phyloP scores from a whole-genome alignment of 1,140 invertebrate species.

The Philaenus spumarius region DNA sequence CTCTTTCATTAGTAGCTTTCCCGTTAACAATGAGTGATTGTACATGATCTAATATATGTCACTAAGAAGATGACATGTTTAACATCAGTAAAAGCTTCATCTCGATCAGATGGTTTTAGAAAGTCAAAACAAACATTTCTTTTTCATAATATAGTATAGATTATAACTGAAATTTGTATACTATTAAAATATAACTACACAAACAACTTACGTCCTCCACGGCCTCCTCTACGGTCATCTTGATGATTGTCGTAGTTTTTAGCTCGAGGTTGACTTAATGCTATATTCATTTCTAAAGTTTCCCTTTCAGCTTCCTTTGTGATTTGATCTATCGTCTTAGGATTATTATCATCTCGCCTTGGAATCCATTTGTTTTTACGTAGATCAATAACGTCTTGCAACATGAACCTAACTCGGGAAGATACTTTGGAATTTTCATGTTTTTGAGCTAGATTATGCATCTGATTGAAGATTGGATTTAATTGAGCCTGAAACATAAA shows the following conservation, averaged over 20 bases:
- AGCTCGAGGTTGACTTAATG: not conserved
- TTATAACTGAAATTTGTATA: no score
- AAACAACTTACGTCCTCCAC: no score
- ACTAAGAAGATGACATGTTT: no score
- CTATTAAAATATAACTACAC: no score
- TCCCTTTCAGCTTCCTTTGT: constrained; percentile 12
- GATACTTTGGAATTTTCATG: constrained; percentile 53
- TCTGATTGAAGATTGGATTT: constrained; percentile 56
- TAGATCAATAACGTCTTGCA: constrained; percentile 91
- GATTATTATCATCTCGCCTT: constrained; percentile 75
- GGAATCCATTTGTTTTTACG: constrained; percentile 78
- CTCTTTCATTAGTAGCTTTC: no score
- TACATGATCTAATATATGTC: no score
- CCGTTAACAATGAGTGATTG: no score
- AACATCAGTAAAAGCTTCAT: no score
- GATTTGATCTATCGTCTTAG: constrained; percentile 92
- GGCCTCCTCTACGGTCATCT: not conserved
- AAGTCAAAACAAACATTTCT: no score
- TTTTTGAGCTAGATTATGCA: constrained; percentile 56
- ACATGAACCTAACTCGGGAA: constrained; percentile 84
- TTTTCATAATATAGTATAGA: no score
- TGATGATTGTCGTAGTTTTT: not conserved
- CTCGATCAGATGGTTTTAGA: no score
- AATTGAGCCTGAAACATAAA: constrained; percentile 9
- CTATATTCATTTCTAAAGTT: constrained; percentile 5